Evolutionary conservation across 2,113 vertebrate genomes (phyloP).

Genomic region (Papio anubis): DNA sequence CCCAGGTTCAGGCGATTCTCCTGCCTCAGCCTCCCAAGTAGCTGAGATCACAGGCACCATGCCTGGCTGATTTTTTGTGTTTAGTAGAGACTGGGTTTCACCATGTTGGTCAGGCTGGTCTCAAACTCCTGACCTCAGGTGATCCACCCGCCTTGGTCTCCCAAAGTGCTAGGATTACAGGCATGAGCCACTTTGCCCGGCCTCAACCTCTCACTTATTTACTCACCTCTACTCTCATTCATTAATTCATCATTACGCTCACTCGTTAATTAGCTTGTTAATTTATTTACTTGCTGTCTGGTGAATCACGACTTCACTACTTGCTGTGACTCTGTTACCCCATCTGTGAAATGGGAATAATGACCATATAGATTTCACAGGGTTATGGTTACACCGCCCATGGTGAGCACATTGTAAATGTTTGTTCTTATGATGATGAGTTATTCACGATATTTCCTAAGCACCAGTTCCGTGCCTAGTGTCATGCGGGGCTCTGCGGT

Average conservation of each 20-base stretch:
- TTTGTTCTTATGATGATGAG: not conserved
- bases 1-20: too few species aligned
- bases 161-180: too few species aligned
- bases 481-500: not conserved
- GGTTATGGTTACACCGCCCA: accelerated
- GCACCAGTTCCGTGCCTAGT: not conserved
- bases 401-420: accelerated
- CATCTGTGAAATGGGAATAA: not conserved
- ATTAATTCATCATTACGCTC: not conserved
- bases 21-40: too few species aligned
- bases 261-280: not conserved
- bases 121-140: too few species aligned
- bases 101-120: too few species aligned
- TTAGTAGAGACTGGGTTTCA: too few species aligned
- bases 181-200: too few species aligned
- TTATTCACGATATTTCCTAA: not conserved
- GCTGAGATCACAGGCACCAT: too few species aligned
- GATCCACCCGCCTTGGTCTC: too few species aligned
- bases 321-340: not conserved
- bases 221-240: not conserved
- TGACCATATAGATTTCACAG: accelerated
- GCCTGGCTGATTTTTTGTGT: too few species aligned
- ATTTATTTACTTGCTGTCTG: not conserved
- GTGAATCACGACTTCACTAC: not conserved
- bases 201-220: accelerated